Conservation (phyloP, 2,888 invertebrate species). For the Nephrotoma guestfalica region DNA sequence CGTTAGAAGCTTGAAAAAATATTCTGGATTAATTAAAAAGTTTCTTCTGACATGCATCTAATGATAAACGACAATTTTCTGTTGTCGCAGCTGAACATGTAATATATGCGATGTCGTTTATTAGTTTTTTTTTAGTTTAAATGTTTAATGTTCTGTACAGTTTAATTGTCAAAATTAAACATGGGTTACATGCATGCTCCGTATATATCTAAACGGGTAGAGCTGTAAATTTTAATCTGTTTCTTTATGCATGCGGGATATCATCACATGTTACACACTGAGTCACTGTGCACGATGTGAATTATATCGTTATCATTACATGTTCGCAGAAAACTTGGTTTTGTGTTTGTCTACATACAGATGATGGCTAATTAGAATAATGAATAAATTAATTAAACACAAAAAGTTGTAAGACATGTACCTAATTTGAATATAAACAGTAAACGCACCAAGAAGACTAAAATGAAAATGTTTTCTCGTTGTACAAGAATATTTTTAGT, state of each 20-base stretch:
- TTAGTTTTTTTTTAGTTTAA: neutral
- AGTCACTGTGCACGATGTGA: neutral
- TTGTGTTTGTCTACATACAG: neutral
- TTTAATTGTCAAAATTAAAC: neutral
- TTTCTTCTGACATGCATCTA: neutral
- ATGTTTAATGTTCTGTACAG: neutral
- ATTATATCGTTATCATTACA: too few species aligned
- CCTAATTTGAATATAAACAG: neutral
- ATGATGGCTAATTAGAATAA: neutral
- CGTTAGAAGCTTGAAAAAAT: neutral
- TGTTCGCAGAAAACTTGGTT: neutral
- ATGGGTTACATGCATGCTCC: neutral
- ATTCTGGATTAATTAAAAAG: neutral
- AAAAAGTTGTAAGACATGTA: neutral
- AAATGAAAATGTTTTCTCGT: neutral
- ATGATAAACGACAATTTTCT: neutral
- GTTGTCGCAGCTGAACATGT: neutral
- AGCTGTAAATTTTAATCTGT: neutral
- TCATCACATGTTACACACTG: neutral
- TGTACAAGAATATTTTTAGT: neutral
- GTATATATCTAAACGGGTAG: neutral
- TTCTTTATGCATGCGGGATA: neutral
- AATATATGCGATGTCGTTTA: neutral
- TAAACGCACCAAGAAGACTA: neutral
- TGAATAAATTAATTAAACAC: neutral